phyloP scores from a whole-genome alignment of 2,888 invertebrate species.

The Drosophila conformis region DNA sequence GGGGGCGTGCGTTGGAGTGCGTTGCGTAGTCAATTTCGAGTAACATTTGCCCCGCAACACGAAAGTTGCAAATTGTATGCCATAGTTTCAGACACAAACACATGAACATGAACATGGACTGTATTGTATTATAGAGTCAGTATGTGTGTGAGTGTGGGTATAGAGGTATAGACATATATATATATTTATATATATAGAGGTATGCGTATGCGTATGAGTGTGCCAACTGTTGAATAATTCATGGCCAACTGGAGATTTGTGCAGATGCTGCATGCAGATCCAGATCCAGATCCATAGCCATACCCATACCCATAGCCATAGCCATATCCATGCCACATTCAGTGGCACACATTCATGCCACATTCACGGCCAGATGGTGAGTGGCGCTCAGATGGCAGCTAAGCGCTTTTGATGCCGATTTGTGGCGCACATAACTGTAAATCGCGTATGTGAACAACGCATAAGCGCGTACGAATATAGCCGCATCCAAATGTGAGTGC shows the following conservation, averaged over 20 bases:
- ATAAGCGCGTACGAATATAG: conserved; percentile 11
- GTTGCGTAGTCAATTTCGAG: conserved; percentile 54
- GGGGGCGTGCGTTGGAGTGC: background rate
- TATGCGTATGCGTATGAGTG: conserved; percentile 32
- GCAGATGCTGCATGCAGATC: conserved; percentile 65
- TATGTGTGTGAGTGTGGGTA: background rate
- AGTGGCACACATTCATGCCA: background rate
- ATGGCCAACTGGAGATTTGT: conserved; percentile 78
- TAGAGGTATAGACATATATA: conserved; percentile 4
- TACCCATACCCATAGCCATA: background rate
- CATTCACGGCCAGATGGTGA: background rate
- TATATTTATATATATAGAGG: background rate
- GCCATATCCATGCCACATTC: background rate
- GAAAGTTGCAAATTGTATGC: conserved; percentile 76
- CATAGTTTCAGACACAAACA: conserved; percentile 53
- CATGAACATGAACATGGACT: background rate
- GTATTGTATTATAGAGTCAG: conserved; percentile 15
- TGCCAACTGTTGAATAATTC: conserved; percentile 78
- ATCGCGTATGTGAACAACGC: conserved; percentile 51
- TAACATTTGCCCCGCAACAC: conserved; percentile 45
- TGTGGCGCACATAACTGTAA: conserved; percentile 75
- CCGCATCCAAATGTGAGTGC: conserved; percentile 29
- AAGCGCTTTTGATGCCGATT: conserved; percentile 76
- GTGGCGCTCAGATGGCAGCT: conserved; percentile 59
- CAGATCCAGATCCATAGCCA: conserved; percentile 8